Percentiles rank a stretch among this genome's conserved stretches.
phyloP scores from a whole-genome alignment of 2,888 invertebrate genomes.

The Gortyna flavago region DNA sequence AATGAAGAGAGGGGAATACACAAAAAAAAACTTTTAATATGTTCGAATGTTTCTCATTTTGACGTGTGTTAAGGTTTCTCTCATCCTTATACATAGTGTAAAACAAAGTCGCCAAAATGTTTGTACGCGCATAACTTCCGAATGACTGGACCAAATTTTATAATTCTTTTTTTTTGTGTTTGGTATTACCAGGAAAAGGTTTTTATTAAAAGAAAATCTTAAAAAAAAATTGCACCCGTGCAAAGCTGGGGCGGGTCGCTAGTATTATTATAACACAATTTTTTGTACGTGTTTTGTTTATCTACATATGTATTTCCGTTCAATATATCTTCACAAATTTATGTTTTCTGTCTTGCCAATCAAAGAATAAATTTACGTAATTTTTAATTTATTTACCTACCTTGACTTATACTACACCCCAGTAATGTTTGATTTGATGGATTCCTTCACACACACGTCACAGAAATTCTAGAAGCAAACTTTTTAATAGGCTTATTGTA shows the following conservation, averaged over 20 bases:
- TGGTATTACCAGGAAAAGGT: too few species aligned
- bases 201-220: too few species aligned
- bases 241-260: too few species aligned
- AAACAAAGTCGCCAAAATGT: too few species aligned
- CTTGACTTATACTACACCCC: background rate
- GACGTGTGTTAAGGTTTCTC: background rate
- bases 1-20: too few species aligned
- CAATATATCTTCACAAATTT: background rate
- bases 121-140: too few species aligned
- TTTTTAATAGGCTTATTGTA: conserved; percentile 57
- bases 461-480: conserved; percentile 40
- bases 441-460: conserved; percentile 24
- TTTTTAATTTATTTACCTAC: conserved; percentile 8
- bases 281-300: background rate
- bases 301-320: background rate
- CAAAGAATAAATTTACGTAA: background rate
- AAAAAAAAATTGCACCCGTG: too few species aligned
- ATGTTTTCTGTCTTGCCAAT: background rate
- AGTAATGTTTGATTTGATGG: conserved; percentile 31
- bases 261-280: background rate
- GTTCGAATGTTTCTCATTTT: background rate
- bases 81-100: too few species aligned
- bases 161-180: too few species aligned
- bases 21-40: background rate
- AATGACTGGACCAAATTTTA: too few species aligned